Evolutionary conservation across 2,797 vertebrate genomes (phyloP).

Genomic region (Chrysocyon brachyurus): DNA sequence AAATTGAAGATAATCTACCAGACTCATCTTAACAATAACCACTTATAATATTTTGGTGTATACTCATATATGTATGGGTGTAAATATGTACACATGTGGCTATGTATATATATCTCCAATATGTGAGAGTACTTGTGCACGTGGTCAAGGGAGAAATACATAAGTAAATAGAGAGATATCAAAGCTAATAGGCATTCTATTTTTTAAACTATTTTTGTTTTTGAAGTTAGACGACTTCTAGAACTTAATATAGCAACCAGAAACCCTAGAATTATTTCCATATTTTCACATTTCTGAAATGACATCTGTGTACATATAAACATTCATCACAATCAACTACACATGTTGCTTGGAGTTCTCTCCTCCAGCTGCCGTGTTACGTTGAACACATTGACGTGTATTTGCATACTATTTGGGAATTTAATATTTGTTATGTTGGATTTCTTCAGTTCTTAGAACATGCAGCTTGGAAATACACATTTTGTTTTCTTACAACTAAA

Average conservation of each 20-base stretch:
- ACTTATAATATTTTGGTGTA: background rate
- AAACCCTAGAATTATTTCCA: background rate
- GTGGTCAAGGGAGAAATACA: background rate
- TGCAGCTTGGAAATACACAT: background rate
- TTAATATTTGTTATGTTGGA: background rate
- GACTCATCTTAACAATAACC: background rate
- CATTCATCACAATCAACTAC: background rate
- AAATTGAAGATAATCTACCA: background rate
- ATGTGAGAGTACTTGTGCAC: background rate
- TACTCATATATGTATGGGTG: background rate
- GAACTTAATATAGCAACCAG: background rate
- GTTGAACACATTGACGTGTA: background rate
- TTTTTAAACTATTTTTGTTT: background rate
- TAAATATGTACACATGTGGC: background rate
- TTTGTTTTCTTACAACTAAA: background rate
- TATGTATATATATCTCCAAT: background rate
- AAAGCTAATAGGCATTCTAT: background rate
- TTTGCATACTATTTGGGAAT: slow-evolving; percentile 30
- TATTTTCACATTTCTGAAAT: background rate
- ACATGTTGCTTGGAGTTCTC: background rate
- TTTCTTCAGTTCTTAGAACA: slow-evolving; percentile 25
- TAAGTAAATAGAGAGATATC: background rate
- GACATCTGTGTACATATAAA: background rate
- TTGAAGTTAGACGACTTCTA: background rate
- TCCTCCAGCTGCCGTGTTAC: background rate